Percentiles rank a stretch among this genome's conserved stretches.
Evolutionary conservation across 2,888 invertebrate species (phyloP).

Genomic region (Coremacera marginata): DNA sequence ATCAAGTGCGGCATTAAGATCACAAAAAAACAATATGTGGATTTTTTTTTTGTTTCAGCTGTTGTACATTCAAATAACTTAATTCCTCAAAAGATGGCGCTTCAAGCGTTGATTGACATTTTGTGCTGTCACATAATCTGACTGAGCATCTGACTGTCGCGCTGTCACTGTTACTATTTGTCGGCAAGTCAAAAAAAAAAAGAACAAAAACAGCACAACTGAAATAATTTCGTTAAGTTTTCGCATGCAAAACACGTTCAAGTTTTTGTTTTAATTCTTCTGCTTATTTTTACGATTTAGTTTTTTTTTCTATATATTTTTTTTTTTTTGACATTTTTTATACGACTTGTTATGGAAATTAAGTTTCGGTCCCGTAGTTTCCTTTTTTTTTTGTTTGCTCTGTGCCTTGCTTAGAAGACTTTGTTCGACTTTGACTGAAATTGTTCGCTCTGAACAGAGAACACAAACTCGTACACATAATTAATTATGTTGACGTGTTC

Average conservation of each 20-base stretch:
- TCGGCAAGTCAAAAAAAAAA: background rate
- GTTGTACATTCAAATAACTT: background rate
- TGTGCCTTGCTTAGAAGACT: background rate
- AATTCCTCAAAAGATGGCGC: background rate
- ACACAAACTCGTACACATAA: background rate
- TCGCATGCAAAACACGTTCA: constrained; percentile 20
- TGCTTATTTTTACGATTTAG: background rate
- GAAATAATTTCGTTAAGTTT: constrained; percentile 6
- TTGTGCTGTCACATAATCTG: no score
- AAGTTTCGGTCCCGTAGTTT: background rate
- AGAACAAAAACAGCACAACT: no score
- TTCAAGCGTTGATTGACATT: background rate
- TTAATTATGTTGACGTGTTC: background rate
- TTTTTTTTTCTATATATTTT: no score
- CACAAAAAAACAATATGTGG: background rate
- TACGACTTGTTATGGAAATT: background rate
- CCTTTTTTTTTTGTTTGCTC: background rate
- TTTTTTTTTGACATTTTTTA: background rate
- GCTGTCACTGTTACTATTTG: no score
- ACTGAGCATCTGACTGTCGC: no score
- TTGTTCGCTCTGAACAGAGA: background rate
- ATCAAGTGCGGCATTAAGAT: constrained; percentile 2
- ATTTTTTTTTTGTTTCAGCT: background rate
- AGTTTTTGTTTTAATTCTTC: constrained; percentile 6
- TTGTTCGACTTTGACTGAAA: background rate